Conservation (phyloP, 1,140 invertebrate genomes). For the Patella vulgata region DNA sequence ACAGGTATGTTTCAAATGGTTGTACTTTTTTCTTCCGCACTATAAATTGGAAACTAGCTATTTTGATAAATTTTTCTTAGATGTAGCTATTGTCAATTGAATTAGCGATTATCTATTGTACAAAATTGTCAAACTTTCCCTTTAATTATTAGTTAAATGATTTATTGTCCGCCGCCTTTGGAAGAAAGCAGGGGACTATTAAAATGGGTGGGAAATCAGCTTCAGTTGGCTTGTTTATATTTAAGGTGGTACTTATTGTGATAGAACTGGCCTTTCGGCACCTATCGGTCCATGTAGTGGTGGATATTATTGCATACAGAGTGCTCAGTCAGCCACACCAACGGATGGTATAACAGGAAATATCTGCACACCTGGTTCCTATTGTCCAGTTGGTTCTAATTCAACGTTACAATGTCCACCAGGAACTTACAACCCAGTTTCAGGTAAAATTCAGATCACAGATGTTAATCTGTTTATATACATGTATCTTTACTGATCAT, state of each 20-base stretch:
- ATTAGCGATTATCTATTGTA: no score
- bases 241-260: not conserved
- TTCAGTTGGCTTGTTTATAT: no score
- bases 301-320: slow-evolving; percentile 46
- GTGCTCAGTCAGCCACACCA: slow-evolving; percentile 35
- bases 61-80: no score
- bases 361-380: slow-evolving; percentile 50
- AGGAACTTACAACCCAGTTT: slow-evolving; percentile 49
- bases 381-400: slow-evolving; percentile 53
- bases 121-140: no score
- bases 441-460: slow-evolving; percentile 29
- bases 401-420: slow-evolving; percentile 46
- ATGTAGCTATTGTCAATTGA: no score
- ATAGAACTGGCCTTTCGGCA: slow-evolving; percentile 29
- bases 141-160: no score
- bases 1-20: slow-evolving; percentile 19
- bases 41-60: slow-evolving; percentile 35
- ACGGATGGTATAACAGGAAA: slow-evolving; percentile 46
- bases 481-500: not conserved
- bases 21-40: no score
- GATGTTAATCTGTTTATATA: not conserved
- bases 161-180: no score
- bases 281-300: slow-evolving; percentile 40
- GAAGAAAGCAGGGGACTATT: no score
- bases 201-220: no score